Conservation (phyloP, 2,888 invertebrate genomes). For the Phrixothrix hirtus region DNA sequence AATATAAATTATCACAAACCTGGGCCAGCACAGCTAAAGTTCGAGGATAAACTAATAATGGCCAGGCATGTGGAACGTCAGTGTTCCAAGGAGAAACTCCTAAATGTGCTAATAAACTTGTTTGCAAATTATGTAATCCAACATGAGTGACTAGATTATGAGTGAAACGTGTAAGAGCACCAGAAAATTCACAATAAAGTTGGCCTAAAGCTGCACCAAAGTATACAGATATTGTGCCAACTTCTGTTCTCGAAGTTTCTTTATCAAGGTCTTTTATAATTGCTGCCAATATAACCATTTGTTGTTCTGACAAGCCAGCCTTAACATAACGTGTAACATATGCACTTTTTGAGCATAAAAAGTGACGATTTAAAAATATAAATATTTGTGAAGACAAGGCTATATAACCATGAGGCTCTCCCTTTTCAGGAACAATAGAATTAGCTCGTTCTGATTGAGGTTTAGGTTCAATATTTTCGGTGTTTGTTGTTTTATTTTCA, state of each 20-base stretch:
- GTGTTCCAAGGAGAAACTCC: constrained; percentile 74
- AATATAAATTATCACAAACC: constrained; percentile 57
- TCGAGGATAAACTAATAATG: constrained; percentile 76
- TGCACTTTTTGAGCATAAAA: constrained; percentile 74
- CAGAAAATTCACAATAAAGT: constrained; percentile 75
- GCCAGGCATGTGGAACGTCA: constrained; percentile 70
- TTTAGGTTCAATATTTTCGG: constrained; percentile 58
- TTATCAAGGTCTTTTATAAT: constrained; percentile 89
- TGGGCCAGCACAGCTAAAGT: constrained; percentile 83
- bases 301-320: constrained; percentile 79
- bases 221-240: constrained; percentile 73
- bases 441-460: constrained; percentile 57
- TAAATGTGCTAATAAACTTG: constrained; percentile 71
- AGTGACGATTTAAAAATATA: constrained; percentile 79
- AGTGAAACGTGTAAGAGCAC: constrained; percentile 76
- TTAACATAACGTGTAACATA: constrained; percentile 70
- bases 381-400: constrained; percentile 85
- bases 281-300: constrained; percentile 85
- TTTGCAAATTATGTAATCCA: constrained; percentile 70
- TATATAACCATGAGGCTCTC: constrained; percentile 82
- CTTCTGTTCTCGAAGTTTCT: constrained; percentile 83
- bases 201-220: constrained; percentile 73
- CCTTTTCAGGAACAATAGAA: constrained; percentile 73
- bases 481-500: constrained; percentile 62
- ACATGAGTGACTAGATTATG: constrained; percentile 78